Percentiles rank a stretch among this genome's conserved stretches.
Conservation (phyloP, 2,888 invertebrate genomes). For the Hermodice carunculata region DNA sequence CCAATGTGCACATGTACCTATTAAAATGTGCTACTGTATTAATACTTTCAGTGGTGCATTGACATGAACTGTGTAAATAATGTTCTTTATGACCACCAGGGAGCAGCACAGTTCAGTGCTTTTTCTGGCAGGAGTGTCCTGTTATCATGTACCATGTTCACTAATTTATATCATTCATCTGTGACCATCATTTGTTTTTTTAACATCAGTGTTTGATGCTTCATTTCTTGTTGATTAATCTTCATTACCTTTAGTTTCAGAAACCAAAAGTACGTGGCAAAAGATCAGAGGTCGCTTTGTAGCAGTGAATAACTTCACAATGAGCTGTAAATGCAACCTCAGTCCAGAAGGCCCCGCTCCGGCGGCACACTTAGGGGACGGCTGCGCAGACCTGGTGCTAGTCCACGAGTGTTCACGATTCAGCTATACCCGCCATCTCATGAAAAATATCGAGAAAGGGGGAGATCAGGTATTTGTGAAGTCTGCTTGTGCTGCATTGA, state of each 20-base stretch:
- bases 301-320: constrained; percentile 83
- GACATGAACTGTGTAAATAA: too few relatives aligned
- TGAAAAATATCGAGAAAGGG: constrained; percentile 4
- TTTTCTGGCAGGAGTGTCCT: too few relatives aligned
- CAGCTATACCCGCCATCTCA: constrained; percentile 79
- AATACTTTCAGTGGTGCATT: too few relatives aligned
- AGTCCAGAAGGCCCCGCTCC: constrained; percentile 84
- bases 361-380: constrained; percentile 83
- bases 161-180: too few relatives aligned
- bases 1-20: too few relatives aligned
- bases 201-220: not conserved
- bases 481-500: too few relatives aligned
- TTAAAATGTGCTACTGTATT: too few relatives aligned
- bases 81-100: too few relatives aligned
- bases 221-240: not conserved
- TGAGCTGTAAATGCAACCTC: constrained; percentile 82
- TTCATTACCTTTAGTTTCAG: not conserved
- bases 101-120: too few relatives aligned
- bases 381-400: constrained; percentile 82
- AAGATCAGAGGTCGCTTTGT: constrained; percentile 76
- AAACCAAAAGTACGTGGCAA: constrained; percentile 57
- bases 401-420: constrained; percentile 79
- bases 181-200: too few relatives aligned
- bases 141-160: too few relatives aligned
- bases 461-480: constrained; percentile 18